A percentile compares a stretch with the other conserved stretches of the same genome.
Evolutionary conservation across 2,113 vertebrate species (phyloP).

Genomic region (Phycodurus eques): DNA sequence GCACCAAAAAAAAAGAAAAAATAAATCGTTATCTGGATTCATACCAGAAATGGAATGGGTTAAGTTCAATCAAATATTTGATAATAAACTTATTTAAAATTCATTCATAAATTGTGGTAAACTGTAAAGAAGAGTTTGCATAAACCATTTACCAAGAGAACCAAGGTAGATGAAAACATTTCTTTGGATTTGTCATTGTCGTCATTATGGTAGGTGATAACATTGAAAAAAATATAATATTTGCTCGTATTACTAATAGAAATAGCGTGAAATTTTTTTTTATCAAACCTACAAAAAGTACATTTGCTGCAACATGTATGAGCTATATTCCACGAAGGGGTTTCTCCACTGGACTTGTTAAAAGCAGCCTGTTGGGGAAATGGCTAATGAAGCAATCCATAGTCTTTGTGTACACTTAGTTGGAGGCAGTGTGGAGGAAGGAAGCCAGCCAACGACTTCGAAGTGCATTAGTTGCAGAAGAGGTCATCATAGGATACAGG

Average conservation of each 20-base stretch:
- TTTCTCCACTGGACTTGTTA: background rate
- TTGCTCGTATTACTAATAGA: background rate
- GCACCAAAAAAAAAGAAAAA: no score
- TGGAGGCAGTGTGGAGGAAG: constrained; percentile 43
- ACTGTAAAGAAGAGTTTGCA: no score
- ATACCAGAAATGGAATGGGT: no score
- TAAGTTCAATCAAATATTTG: no score
- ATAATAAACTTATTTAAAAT: no score
- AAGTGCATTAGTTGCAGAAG: constrained; percentile 3
- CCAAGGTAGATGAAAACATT: no score
- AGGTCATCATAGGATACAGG: constrained; percentile 29
- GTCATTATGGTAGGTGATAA: background rate
- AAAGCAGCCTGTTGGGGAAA: constrained; percentile 53
- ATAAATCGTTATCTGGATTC: no score
- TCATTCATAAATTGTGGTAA: no score
- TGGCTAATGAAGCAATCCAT: constrained; percentile 71
- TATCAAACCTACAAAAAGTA: no score
- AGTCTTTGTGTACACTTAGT: constrained; percentile 65
- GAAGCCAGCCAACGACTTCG: constrained; percentile 42
- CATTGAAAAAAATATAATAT: background rate
- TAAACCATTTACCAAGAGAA: no score
- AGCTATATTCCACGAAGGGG: background rate
- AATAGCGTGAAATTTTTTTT: background rate
- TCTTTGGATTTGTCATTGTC: no score
- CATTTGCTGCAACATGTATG: background rate